Evolutionary conservation across 2,797 vertebrate species (phyloP).

Genomic region (Coracias cyanogaster): DNA sequence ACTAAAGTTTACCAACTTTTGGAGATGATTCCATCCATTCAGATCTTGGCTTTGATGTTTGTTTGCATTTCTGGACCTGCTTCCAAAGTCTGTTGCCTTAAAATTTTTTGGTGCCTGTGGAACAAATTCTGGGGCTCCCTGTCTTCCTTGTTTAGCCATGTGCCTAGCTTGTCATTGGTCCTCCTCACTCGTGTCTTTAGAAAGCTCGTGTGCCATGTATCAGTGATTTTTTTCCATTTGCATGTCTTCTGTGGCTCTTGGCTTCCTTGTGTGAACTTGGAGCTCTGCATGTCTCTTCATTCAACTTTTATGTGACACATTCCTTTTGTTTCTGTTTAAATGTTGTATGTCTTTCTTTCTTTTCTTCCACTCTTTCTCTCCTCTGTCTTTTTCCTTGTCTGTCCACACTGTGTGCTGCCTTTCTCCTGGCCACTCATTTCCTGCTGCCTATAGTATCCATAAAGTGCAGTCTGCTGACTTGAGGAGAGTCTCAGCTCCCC

Average conservation of each 20-base stretch:
- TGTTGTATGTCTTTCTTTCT: slow-evolving; percentile 79
- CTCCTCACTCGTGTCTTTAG: neutral
- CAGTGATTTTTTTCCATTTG: slow-evolving; percentile 53
- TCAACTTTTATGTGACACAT: slow-evolving; percentile 67
- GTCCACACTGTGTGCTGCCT: slow-evolving; percentile 75
- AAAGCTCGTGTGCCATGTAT: neutral
- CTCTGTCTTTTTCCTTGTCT: slow-evolving; percentile 74
- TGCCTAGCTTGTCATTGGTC: neutral
- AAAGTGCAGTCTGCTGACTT: slow-evolving; percentile 97
- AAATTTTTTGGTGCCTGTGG: neutral
- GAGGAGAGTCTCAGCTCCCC: slow-evolving; percentile 98
- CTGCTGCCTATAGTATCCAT: slow-evolving; percentile 91
- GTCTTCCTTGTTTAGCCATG: neutral
- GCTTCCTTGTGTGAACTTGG: slow-evolving; percentile 53
- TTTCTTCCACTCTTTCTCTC: slow-evolving; percentile 75
- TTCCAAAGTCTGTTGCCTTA: slow-evolving; percentile 14
- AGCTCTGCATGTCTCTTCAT: slow-evolving; percentile 68
- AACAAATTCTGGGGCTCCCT: neutral
- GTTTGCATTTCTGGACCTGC: slow-evolving; percentile 7
- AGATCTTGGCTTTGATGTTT: neutral
- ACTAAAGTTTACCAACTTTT: neutral
- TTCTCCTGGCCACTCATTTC: slow-evolving; percentile 80
- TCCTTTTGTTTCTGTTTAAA: slow-evolving; percentile 84
- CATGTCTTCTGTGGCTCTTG: slow-evolving; percentile 61
- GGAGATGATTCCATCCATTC: neutral